Evolutionary conservation across 2,113 vertebrate species (phyloP).

Genomic region (Vulpes lagopus): DNA sequence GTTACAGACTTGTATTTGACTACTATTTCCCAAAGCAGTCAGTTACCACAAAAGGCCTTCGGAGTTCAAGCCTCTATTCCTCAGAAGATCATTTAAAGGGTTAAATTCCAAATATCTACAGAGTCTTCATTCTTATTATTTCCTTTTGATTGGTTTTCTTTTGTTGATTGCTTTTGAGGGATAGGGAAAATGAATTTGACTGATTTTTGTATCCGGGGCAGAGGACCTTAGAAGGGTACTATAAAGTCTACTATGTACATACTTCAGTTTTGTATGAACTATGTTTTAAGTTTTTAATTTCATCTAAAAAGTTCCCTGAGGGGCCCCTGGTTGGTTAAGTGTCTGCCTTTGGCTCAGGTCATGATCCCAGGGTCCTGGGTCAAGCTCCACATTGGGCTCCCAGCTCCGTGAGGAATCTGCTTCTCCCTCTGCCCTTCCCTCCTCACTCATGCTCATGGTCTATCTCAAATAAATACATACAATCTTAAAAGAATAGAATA

Average conservation of each 20-base stretch:
- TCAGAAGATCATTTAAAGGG: not conserved
- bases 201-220: not conserved
- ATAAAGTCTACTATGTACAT: not conserved
- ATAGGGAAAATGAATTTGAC: not conserved
- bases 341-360: too few relatives aligned
- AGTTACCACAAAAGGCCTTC: not conserved
- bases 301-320: conserved; percentile 2
- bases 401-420: too few relatives aligned
- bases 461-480: too few relatives aligned
- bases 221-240: not conserved
- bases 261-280: not conserved
- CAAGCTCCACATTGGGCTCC: too few relatives aligned
- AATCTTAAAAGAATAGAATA: too few relatives aligned
- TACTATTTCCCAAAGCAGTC: not conserved
- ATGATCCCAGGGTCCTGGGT: too few relatives aligned
- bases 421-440: too few relatives aligned
- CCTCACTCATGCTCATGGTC: too few relatives aligned
- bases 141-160: not conserved
- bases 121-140: not conserved
- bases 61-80: not conserved
- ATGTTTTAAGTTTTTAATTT: conserved; percentile 34
- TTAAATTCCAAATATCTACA: not conserved
- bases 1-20: not conserved
- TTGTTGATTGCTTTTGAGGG: not conserved
- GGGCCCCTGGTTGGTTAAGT: too few relatives aligned